These are phyloP conservation scores for Boloria euphrosyne DNA, from an alignment of 2,888 invertebrate species.

Conservation along the genomic window DNA sequence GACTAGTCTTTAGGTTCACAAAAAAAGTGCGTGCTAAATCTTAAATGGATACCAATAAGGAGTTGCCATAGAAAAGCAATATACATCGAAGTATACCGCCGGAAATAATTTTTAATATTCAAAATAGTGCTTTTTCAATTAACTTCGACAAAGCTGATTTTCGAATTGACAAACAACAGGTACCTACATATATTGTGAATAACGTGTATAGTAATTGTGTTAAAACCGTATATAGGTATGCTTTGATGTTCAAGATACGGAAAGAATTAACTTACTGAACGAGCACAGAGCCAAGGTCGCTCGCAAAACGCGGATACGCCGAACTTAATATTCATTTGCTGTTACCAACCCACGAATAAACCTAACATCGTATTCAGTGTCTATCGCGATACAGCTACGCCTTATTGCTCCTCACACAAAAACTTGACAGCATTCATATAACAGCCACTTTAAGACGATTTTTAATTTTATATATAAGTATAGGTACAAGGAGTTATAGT, in stretches of 20 bases:
- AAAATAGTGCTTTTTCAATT: slow-evolving; percentile 20
- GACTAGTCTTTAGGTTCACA: slow-evolving; percentile 64
- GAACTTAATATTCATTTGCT: slow-evolving; percentile 63
- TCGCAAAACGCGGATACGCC: slow-evolving; percentile 67
- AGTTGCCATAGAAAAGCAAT: slow-evolving; percentile 43
- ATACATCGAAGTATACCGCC: slow-evolving; percentile 31
- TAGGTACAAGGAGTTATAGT: too few species aligned
- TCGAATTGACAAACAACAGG: slow-evolving; percentile 4
- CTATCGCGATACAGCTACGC: slow-evolving; percentile 38
- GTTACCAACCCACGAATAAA: slow-evolving; percentile 60
- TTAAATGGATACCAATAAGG: slow-evolving; percentile 69
- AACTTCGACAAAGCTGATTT: neutral
- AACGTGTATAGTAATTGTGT: slow-evolving; percentile 26
- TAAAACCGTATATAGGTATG: slow-evolving; percentile 36
- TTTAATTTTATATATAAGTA: neutral
- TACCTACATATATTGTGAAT: slow-evolving; percentile 14
- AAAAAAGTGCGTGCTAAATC: slow-evolving; percentile 69
- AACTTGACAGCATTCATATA: slow-evolving; percentile 26
- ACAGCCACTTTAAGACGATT: neutral
- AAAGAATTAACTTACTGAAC: slow-evolving; percentile 72
- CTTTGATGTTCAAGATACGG: slow-evolving; percentile 68
- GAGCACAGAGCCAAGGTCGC: slow-evolving; percentile 63
- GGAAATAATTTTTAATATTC: slow-evolving; percentile 43
- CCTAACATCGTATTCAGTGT: slow-evolving; percentile 37
- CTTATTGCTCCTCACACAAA: slow-evolving; percentile 38